Evolutionary conservation across 2,888 invertebrate species (phyloP), one percentile per base, ranked within the genome.

Genomic region (Resseliella maxima): DNA sequence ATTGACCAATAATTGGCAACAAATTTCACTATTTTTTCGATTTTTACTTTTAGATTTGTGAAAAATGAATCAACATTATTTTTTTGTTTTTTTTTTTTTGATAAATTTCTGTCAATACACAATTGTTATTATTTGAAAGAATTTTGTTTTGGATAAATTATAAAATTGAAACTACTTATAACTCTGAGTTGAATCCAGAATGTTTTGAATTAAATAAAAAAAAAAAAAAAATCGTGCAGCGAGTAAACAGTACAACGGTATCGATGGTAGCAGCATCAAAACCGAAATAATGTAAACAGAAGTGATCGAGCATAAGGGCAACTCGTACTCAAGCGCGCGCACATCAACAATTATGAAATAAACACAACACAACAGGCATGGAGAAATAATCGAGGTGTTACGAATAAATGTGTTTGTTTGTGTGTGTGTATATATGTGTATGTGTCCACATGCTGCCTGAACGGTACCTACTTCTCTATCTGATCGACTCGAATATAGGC

Each of bases 261-360:
- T 83, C 83, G 38, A 83, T 83, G 24, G 83, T n/a, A 83, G 83
- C 83, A 83, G 83, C 83, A 83, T 83, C 83, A 83, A 83, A 83
- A 83, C 83, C 83, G 38, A 38, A 83, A 83, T 83, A 83, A 83
- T 38, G 38, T 38, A 83, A 83, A 83, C 83, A 83, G 6, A n/a
- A 83, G 38, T 24, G 83, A 83, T 38, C 83, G n/a, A 83, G 83
- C 83, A 83, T 83, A 83, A 83, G 83, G 83, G 83, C 38, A 83
- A 83, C 83, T 83, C 83, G 36, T n/a, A 38, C 36, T 83, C 81
- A 36, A 81, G 36, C 15, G 8, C 38, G 35, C 81, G 15, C 36
- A 36, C 24, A 83, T 83, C n/a, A n/a, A n/a, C 1, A 72, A 15
- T 72, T 72, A 5, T 24, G 72, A 31, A 72, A 27, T 0, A 12